A percentile compares a stretch with the other conserved stretches of the same genome.
These are phyloP conservation scores for mouse (Mus musculus) DNA, from an alignment of 2,113 vertebrate genomes.

Conservation along the genomic window DNA sequence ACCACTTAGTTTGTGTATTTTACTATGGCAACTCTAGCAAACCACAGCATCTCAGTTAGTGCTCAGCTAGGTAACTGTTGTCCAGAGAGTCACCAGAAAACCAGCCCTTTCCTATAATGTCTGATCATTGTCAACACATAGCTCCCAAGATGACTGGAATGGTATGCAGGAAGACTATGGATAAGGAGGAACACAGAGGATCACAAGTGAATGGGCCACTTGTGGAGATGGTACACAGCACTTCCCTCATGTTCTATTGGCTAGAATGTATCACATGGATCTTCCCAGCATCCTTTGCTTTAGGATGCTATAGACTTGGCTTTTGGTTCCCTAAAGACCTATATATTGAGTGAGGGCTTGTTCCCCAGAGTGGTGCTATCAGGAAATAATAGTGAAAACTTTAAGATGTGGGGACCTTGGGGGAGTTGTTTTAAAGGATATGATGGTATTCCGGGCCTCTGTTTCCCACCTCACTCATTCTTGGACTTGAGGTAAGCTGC, in stretches of 20 bases:
- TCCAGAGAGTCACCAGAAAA: background rate
- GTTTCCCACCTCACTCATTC: background rate
- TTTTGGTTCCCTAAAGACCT: background rate
- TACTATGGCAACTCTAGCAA: background rate
- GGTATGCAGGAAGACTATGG: background rate
- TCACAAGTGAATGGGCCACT: background rate
- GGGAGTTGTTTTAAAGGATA: background rate
- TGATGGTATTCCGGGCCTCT: background rate
- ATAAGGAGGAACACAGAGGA: background rate
- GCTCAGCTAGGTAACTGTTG: background rate
- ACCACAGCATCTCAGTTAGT: background rate
- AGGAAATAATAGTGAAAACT: background rate
- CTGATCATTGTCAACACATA: background rate
- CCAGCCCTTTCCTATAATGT: background rate
- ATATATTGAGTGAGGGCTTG: background rate
- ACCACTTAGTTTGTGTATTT: background rate
- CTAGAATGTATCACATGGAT: background rate
- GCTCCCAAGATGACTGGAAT: background rate
- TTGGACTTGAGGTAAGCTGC: background rate
- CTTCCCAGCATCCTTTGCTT: too few relatives aligned
- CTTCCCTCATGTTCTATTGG: background rate
- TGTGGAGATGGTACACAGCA: background rate
- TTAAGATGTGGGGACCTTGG: background rate
- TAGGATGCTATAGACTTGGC: background rate
- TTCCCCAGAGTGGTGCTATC: background rate